These are phyloP conservation scores for Fabriciana adippe DNA, from an alignment of 2,888 invertebrate genomes.

Conservation along the genomic window DNA sequence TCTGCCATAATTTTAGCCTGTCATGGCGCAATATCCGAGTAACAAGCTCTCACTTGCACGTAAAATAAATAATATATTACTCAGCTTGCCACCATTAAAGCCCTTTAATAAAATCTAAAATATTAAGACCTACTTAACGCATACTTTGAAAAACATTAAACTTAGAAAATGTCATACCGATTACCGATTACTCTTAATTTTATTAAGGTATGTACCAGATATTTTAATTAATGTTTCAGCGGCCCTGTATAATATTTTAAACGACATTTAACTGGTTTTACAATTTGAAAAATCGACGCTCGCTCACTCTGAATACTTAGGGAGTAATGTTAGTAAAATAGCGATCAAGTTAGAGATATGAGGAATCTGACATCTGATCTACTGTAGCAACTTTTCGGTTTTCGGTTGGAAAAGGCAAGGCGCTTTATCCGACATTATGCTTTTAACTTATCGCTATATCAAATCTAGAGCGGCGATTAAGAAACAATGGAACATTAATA, in stretches of 20 bases:
- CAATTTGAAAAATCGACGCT: conserved; percentile 63
- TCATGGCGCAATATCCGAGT: conserved; percentile 19
- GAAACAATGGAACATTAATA: conserved; percentile 78
- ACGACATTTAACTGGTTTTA: conserved; percentile 45
- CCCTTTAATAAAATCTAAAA: conserved; percentile 25
- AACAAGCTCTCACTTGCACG: conserved; percentile 16
- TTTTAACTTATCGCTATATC: conserved; percentile 74
- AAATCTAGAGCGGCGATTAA: conserved; percentile 72
- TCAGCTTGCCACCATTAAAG: conserved; percentile 23
- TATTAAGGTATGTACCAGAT: conserved; percentile 44
- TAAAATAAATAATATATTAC: conserved; percentile 19
- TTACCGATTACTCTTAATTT: conserved; percentile 38
- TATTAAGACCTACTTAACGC: conserved; percentile 27
- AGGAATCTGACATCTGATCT: conserved; percentile 64
- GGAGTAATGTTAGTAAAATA: conserved; percentile 59
- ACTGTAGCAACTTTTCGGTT: conserved; percentile 58
- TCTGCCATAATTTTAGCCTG: conserved; percentile 9
- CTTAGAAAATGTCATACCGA: conserved; percentile 47
- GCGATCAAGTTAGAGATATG: conserved; percentile 68
- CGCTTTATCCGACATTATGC: conserved; percentile 65
- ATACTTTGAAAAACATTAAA: conserved; percentile 36
- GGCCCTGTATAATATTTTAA: conserved; percentile 52
- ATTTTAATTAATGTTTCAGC: conserved; percentile 54
- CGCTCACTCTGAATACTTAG: conserved; percentile 48
- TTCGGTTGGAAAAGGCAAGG: conserved; percentile 56